Percentiles rank a stretch among this genome's conserved stretches.
phyloP scores from a whole-genome alignment of 2,888 invertebrate species.

The Tiphia femorata region DNA sequence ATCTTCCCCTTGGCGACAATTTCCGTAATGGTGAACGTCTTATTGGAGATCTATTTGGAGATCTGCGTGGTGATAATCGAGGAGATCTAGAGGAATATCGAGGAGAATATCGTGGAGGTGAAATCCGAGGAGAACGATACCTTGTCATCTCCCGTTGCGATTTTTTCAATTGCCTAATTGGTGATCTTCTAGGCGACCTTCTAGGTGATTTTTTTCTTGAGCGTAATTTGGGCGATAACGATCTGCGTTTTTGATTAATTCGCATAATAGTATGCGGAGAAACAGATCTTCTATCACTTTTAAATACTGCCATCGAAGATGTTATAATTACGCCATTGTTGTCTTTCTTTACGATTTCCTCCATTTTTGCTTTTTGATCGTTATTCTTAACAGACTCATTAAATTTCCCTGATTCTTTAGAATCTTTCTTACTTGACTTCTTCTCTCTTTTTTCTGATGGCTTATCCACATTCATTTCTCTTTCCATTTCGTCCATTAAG shows the following conservation, averaged over 20 bases:
- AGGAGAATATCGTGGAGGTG: slow-evolving; percentile 56
- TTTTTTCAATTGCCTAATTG: slow-evolving; percentile 41
- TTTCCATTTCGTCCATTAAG: slow-evolving; percentile 71
- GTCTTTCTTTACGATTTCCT: slow-evolving; percentile 29
- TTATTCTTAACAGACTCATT: slow-evolving; percentile 20
- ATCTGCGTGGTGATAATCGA: slow-evolving; percentile 49
- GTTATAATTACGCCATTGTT: slow-evolving; percentile 5
- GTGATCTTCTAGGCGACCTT: slow-evolving; percentile 52
- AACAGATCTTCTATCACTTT: slow-evolving; percentile 46
- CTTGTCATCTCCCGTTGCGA: slow-evolving; percentile 56
- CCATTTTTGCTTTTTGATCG: slow-evolving; percentile 35
- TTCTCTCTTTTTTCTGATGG: slow-evolving; percentile 43
- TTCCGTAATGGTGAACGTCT: slow-evolving; percentile 48
- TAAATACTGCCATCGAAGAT: slow-evolving; percentile 20
- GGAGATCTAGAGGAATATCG: slow-evolving; percentile 57
- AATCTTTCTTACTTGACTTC: slow-evolving; percentile 25
- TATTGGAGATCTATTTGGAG: slow-evolving; percentile 54
- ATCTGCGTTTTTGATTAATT: slow-evolving; percentile 49
- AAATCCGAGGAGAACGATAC: slow-evolving; percentile 66
- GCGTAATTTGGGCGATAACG: slow-evolving; percentile 48
- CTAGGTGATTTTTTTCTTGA: slow-evolving; percentile 49
- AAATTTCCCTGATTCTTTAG: slow-evolving; percentile 41
- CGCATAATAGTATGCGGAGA: slow-evolving; percentile 42
- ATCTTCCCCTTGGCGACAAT: slow-evolving; percentile 51
- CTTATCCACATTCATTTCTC: slow-evolving; percentile 66